These are phyloP conservation scores for Ichneumon xanthorius DNA, from an alignment of 2,888 invertebrate species.

Conservation along the genomic window DNA sequence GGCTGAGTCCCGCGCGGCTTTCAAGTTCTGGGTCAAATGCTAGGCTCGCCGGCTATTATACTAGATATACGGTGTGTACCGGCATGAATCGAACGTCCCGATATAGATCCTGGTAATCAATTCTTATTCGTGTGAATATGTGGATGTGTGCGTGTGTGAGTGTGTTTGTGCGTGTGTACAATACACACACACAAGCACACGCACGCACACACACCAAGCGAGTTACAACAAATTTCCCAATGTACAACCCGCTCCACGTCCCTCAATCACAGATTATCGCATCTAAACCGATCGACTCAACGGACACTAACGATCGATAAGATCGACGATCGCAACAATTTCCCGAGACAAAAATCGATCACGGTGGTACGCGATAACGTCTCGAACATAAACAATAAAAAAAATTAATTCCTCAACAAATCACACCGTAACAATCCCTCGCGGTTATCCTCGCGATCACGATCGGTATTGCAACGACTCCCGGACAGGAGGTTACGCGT, in stretches of 20 bases:
- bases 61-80: conserved; percentile 23
- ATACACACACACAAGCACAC: not conserved
- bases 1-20: conserved; percentile 37
- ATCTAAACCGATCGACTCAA: conserved; percentile 22
- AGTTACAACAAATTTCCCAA: conserved; percentile 52
- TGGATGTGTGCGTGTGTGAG: not conserved
- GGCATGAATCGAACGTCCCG: conserved; percentile 40
- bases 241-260: not conserved
- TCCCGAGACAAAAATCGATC: conserved; percentile 11
- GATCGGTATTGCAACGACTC: conserved; percentile 13
- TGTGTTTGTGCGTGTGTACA: too few relatives aligned
- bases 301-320: conserved; percentile 38
- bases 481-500: not conserved
- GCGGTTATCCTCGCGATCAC: conserved; percentile 27
- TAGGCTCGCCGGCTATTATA: conserved; percentile 36
- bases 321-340: conserved; percentile 25
- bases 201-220: conserved; percentile 16
- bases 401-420: conserved; percentile 2
- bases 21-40: conserved; percentile 61
- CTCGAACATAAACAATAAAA: not conserved
- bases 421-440: conserved; percentile 40
- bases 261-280: conserved; percentile 39
- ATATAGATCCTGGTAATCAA: conserved; percentile 25
- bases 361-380: conserved; percentile 3
- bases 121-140: conserved; percentile 10